phyloP scores from a whole-genome alignment of 2,113 vertebrate genomes.

The Cyphomyrus discorhynchus region DNA sequence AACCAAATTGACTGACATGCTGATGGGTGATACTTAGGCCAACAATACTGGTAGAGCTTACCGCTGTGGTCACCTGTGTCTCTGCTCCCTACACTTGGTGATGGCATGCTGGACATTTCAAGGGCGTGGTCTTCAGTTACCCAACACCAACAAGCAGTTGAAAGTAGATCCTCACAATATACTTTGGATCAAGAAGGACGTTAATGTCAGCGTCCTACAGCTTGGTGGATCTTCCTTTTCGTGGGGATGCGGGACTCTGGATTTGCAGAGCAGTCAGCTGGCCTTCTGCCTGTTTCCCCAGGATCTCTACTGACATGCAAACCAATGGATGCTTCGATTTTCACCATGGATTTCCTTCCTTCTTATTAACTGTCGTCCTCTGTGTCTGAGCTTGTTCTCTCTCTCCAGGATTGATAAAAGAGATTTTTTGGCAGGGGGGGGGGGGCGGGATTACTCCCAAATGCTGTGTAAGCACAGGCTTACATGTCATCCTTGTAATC shows the following conservation, averaged over 20 bases:
- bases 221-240: not conserved
- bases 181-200: not conserved
- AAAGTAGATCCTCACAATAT: not conserved
- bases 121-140: constrained; percentile 51
- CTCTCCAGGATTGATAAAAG: constrained; percentile 56
- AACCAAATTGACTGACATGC: not conserved
- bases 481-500: constrained; percentile 88
- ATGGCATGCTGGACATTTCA: constrained; percentile 49
- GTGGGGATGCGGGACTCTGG: not conserved
- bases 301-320: not conserved
- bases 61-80: constrained; percentile 66
- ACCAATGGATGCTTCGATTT: constrained; percentile 24
- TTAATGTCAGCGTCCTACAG: not conserved
- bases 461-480: constrained; percentile 75
- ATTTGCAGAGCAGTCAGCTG: not conserved
- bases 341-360: not conserved
- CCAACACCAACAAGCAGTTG: not conserved
- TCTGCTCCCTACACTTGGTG: constrained; percentile 52
- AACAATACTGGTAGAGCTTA: constrained; percentile 42
- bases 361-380: constrained; percentile 32
- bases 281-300: not conserved
- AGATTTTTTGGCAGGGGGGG: constrained; percentile 17
- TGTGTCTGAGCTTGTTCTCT: constrained; percentile 48
- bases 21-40: not conserved
- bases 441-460: constrained; percentile 58